phyloP scores from a whole-genome alignment of 2,888 invertebrate species.

The Idaea aversata region DNA sequence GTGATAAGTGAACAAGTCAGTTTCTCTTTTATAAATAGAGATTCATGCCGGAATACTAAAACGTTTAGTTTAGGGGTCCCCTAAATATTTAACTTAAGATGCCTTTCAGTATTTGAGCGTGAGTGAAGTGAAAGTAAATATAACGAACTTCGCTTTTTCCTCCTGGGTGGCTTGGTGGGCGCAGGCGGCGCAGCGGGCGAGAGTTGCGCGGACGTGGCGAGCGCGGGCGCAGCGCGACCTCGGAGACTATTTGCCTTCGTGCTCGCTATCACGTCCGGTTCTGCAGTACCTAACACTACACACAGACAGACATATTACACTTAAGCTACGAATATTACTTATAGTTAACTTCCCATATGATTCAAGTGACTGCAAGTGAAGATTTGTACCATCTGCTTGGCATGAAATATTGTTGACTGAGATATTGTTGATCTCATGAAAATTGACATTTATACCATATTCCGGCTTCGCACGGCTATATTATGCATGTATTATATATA shows the following conservation, averaged over 20 bases:
- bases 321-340: neutral
- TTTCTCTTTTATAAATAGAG: neutral
- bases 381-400: too few relatives aligned
- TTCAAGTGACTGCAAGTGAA: too few relatives aligned
- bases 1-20: neutral
- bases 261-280: slow-evolving; percentile 96
- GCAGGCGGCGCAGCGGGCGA: slow-evolving; percentile 82
- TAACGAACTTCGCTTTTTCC: slow-evolving; percentile 84
- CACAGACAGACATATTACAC: neutral
- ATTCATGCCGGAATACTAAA: too few relatives aligned
- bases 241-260: slow-evolving; percentile 84
- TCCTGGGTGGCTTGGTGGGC: slow-evolving; percentile 49
- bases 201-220: slow-evolving; percentile 79
- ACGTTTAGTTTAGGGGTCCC: too few relatives aligned
- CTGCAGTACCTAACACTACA: slow-evolving; percentile 81
- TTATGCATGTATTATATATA: too few relatives aligned
- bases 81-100: too few relatives aligned
- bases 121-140: neutral
- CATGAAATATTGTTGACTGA: too few relatives aligned
- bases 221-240: slow-evolving; percentile 73
- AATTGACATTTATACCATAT: too few relatives aligned
- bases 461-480: too few relatives aligned
- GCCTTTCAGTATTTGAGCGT: too few relatives aligned
- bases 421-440: too few relatives aligned
- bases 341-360: too few relatives aligned